Base-by-base conservation (phyloP, 2,888 invertebrate genomes). In the Hypselothyrea guttata region DNA sequence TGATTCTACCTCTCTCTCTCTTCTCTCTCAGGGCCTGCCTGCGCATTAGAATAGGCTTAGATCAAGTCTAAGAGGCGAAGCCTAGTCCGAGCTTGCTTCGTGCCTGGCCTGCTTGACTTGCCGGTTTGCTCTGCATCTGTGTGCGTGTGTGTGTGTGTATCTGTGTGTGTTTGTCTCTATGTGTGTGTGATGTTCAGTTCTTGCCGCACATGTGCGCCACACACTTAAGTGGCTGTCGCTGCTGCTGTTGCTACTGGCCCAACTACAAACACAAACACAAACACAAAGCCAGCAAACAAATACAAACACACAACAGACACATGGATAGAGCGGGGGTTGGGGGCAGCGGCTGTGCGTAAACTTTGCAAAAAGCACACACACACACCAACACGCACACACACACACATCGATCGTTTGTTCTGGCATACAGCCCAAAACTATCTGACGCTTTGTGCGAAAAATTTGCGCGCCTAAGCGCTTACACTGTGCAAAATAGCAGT, bases 1-100 rank as follows among this genome's bases (percentile, higher is more conserved):
- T 38, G 31, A 44, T 41, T 53, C 28, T 40, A 53, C 55, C 51
- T 42, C 15, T 44, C 54, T 46, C 18, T n/a, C 62, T 13, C 33
- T 8, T 8, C 34, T 52, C n/a, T 15, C 41, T 8, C 51, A 70
- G 64, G 44, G 66, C 58, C 47, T 44, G 58, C 63, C 52, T 69
- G 62, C 73, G 64, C 75, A 79, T 85, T 86, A 84, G 84, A 86
- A 84, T 84, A 61, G 86, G 78, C 84, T 84, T 85, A 87, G 87
- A 81, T 66, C 71, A 71, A 66, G 71, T 46, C 86, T 73, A 62
- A 69, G 69, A 73, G 73, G 22, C 69, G 69, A 72, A 44, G 11
- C 64, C 61, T 73, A 74, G 84, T 71, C 71, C 67, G 70, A 70
- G 63, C 58, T 64, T 49, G 60, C 79, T 82, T 77, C 65, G 73